These are phyloP conservation scores for Mythimna vitellina DNA, from an alignment of 2,888 invertebrate genomes.

Conservation along the genomic window DNA sequence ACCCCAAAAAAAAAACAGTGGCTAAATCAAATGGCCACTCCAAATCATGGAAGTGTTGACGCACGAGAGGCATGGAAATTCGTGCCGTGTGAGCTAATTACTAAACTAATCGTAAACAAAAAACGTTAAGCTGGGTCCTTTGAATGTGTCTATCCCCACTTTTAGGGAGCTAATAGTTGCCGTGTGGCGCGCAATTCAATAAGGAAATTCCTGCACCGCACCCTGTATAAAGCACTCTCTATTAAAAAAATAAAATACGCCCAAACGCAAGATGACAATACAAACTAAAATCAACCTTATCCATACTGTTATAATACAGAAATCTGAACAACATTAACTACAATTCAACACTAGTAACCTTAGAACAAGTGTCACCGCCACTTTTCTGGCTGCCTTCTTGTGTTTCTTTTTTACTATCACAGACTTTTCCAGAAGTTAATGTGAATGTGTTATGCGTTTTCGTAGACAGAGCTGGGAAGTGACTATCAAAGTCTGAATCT, in stretches of 20 bases:
- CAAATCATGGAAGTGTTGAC: too few species aligned
- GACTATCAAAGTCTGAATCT: constrained; percentile 86
- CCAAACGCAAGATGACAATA: constrained; percentile 11
- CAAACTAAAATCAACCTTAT: constrained; percentile 19
- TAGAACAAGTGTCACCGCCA: constrained; percentile 83
- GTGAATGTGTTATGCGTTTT: constrained; percentile 88
- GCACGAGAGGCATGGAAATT: too few species aligned
- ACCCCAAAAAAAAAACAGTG: too few species aligned
- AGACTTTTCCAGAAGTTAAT: constrained; percentile 80
- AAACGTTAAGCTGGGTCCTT: too few species aligned
- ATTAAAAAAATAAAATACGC: constrained; percentile 1
- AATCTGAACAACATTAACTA: constrained; percentile 40
- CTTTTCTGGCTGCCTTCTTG: constrained; percentile 83
- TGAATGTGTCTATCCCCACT: too few species aligned
- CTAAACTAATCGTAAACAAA: too few species aligned
- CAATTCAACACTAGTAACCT: constrained; percentile 73
- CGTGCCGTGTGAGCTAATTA: too few species aligned
- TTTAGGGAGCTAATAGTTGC: too few species aligned
- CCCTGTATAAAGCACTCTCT: neutral
- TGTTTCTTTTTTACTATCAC: constrained; percentile 78
- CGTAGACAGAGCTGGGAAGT: constrained; percentile 84
- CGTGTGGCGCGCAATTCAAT: too few species aligned
- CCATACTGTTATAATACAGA: constrained; percentile 5
- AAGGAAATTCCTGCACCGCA: too few species aligned
- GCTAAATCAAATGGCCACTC: too few species aligned